Evolutionary conservation across 2,113 vertebrate species (phyloP), one percentile per base, ranked within the genome.

Genomic region (Prunella himalayana): DNA sequence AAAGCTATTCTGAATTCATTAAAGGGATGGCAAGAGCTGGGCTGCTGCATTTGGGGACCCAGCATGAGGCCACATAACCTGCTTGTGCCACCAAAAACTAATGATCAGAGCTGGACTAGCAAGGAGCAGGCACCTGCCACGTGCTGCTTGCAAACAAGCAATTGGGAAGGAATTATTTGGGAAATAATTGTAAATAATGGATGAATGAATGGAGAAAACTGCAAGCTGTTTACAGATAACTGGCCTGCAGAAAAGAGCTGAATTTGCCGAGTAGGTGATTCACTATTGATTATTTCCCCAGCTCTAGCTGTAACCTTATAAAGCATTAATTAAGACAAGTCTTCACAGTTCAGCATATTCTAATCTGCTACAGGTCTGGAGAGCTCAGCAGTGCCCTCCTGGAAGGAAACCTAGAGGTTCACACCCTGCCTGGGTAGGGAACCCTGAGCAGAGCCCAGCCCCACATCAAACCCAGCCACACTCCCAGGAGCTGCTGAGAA

Each of bases 151-250:
- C 95, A 95, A 96, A 94, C 92, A 86, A 94, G 95, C 92, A 69
- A 88, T 86, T 86, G 0, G 15, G 13, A 42, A 84, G 92, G 92
- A 93, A 94, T 95, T 96, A 96, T 97, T 93, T 82, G 92, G 92
- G 93, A 94, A 96, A 96, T 97, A 92, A 96, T 96, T 96, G 82
- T 96, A 96, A 96, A 97, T 96, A 95, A 96, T 95, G 88, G 92
- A 95, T 86, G 95, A 93, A 93, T 72, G 90, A 71, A 72, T 13
- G 80, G 77, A 90, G 95, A 69, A 82, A 96, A 88, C 76, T 86
- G 90, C 95, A 94, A 93, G 88, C 96, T 94, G 90, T 86, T 96
- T 96, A 69, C 93, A 92, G 86, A 96, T 71, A 93, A 92, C 65
- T 97, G n/a, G 53, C 86, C 60, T 2, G 10, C 25, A 33, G 83